A percentile compares a stretch with the other conserved stretches of the same genome.
Evolutionary conservation across 1,140 invertebrate species (phyloP).

Genomic region (Zophobas morio): DNA sequence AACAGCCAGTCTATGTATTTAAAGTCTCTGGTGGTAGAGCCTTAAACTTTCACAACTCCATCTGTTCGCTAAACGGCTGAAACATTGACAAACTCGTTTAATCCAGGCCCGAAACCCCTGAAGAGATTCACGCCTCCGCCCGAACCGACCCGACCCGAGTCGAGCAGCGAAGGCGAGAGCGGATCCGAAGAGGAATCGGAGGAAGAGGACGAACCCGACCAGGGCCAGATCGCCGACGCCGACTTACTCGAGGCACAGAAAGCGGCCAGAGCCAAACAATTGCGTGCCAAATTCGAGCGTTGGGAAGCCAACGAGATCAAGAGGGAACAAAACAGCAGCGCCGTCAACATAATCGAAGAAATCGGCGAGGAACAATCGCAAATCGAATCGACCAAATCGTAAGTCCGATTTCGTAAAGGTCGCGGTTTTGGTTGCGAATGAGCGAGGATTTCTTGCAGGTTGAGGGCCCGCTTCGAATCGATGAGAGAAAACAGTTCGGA

Average conservation of each 20-base stretch:
- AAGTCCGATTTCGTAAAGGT: slow-evolving; percentile 52
- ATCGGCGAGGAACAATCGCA: slow-evolving; percentile 74
- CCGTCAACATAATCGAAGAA: slow-evolving; percentile 68
- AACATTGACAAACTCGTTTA: slow-evolving; percentile 3
- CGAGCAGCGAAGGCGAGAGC: slow-evolving; percentile 68
- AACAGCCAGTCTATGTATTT: no score
- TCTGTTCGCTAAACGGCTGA: not conserved
- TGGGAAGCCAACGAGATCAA: slow-evolving; percentile 85
- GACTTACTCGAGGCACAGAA: slow-evolving; percentile 77
- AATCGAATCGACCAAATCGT: slow-evolving; percentile 82
- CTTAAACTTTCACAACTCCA: no score
- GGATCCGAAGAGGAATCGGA: slow-evolving; percentile 70
- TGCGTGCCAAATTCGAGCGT: slow-evolving; percentile 92
- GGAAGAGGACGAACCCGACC: slow-evolving; percentile 73
- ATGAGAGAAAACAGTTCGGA: slow-evolving; percentile 74
- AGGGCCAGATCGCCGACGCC: slow-evolving; percentile 72
- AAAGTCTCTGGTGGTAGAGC: no score
- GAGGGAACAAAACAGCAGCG: slow-evolving; percentile 65
- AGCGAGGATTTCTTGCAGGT: slow-evolving; percentile 68
- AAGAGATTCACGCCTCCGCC: slow-evolving; percentile 92
- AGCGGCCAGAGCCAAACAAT: slow-evolving; percentile 86
- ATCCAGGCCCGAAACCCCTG: slow-evolving; percentile 81
- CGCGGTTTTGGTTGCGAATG: no score
- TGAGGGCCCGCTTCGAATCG: slow-evolving; percentile 88
- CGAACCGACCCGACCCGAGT: slow-evolving; percentile 73